Base-by-base conservation (phyloP, 2,113 vertebrate genomes). In the Climacteris rufus region DNA sequence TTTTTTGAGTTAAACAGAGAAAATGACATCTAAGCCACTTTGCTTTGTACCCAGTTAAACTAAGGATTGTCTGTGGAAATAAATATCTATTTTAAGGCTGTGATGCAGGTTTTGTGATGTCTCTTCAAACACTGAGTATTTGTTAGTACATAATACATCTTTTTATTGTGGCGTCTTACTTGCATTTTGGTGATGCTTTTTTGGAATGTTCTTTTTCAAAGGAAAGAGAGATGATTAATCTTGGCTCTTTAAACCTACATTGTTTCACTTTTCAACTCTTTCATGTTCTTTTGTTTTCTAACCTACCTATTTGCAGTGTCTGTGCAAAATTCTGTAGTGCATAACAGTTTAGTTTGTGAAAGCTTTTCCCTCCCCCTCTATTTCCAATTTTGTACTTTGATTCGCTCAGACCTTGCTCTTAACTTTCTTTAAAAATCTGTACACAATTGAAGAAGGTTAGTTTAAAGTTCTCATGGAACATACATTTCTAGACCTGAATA, bases 101-200 rank as follows among this genome's bases (percentile, higher is more conserved):
- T 66, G 71, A 40, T 95, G 72, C 60, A 81, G 52, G 49, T 94
- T 93, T 95, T 95, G 72, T 92, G 92, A 90, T 81, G 76, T 44
- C 31, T 95, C 52, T 96, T 96, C 88, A 95, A 96, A 94, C 79
- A 49, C 52, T 52, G 47, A 44, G 25, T 88, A 88, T 92, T 96
- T 97, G 90, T 94, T 95, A 72, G 60, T 92, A 93, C 79, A 90
- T 96, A 92, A 74, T 77, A 24, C 30, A 18, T 90, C 79, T 90
- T 93, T 90, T 88, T 96, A 60, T 96, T 96, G 93, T 94, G 92
- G 92, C 5, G 1, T 69, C 69, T 92, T 63, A 16, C 79, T 89
- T 89, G 70, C 47, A 71, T 94, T 90, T 93, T 75, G 68, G 52
- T 90, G 71, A 75, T 93, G 52, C 44, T 76, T 64, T 75, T 94